Base-by-base conservation (phyloP, 1,140 invertebrate genomes). In the Ips nitidus region DNA sequence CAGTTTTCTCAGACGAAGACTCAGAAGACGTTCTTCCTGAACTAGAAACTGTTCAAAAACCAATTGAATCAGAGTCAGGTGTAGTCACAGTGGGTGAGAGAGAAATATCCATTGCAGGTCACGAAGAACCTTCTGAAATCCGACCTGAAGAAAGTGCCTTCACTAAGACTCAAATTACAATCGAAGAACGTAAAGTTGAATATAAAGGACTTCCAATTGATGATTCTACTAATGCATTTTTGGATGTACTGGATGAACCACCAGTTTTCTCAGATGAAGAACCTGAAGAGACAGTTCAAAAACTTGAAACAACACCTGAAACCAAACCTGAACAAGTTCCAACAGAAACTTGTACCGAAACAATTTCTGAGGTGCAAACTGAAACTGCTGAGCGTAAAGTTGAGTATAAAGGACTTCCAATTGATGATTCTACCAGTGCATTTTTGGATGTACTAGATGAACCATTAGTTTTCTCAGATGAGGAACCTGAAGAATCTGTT, bases 191-290 rank as follows among this genome's bases (percentile, higher is more conserved):
- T 3, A 40, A 22, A 50, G 39, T 6, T 45, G 2, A 22, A 8
- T 3, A 41, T 8, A 3, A 8, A 38, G n/a, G 37, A 2, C 2
- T 55, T 7, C 52, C 2, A 55, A 6, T 55, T 22, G 52, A 22
- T 55, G 8, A 55, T 5, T 22, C 52, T 38, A 36, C 52, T 6
- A 38, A 6, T 36, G n/a, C 52, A 55, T 55, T 55, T 55, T 82
- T 86, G 77, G 78, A 81, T 76, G 80, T 84, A 55, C 70, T 86
- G 55, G 84, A 86, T 71, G 82, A 85, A 73, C 81, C 83, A 56
- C 81, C 83, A 55, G 67, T 69, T 22, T 72, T 78, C 41, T 77
- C 75, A 43, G 78, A 79, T 52, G 52, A 70, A 42, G 43, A 53
- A 55, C 2, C 42, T 55, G 50, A 70, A 47, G 41, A 56, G 6